Evolutionary conservation across 53 echinoderm and acorn worm species (phyloP), one percentile per base, ranked within the genome.

Genomic region (Astropecten irregularis): DNA sequence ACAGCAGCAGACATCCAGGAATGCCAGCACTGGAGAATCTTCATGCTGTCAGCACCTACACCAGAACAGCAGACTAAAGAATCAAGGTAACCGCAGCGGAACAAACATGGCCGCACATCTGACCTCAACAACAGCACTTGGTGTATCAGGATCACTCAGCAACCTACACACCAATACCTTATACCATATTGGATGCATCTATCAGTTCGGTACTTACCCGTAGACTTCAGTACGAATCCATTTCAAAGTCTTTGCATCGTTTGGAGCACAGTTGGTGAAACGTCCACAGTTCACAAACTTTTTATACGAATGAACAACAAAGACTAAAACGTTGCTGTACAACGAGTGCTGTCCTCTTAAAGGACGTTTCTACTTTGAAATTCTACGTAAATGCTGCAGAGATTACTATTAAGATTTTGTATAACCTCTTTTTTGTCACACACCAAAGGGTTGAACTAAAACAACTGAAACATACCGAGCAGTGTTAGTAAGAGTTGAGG

Each of bases 301-400:
- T n/a, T n/a, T n/a, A n/a, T n/a, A n/a, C n/a, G n/a, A n/a, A n/a
- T n/a, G n/a, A n/a, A n/a, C n/a, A n/a, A n/a, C n/a, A n/a, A 8
- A 46, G 14, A 46, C 8, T 14, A 46, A 46, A 46, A 46, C 14
- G 8, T 46, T 14, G 14, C 14, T 14, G 14, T 46, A 14, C 47
- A 9, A 14, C 47, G 14, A 46, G 47, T 46, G 14, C 47, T 20
- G 25, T 5, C 54, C 4, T 20, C 64, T 1, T 5, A 11, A 37
- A 1, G 15, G 64, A 64, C 13, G 36, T 64, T 37, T 64, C 14
- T 64, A 64, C 64, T 4, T 38, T 64, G 60, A 60, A 60, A 64
- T 64, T 64, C 29, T 32, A 23, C 29, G 36, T 11, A 64, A 64
- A 64, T 64, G 64, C 64, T 64, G 64, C 64, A 64, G 15, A 16